phyloP scores from a whole-genome alignment of 2,797 vertebrate species.

The Argya squamiceps region DNA sequence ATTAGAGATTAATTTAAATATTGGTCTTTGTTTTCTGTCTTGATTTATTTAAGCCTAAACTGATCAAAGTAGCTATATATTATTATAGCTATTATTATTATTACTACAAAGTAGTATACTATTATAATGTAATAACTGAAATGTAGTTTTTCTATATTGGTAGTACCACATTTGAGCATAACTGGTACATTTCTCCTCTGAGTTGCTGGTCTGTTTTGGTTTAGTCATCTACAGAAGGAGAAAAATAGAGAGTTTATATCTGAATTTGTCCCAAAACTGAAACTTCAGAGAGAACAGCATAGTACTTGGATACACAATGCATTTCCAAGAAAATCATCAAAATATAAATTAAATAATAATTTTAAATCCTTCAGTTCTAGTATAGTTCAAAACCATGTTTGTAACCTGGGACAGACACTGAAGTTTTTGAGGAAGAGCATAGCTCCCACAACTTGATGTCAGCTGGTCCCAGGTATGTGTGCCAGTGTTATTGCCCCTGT shows the following conservation, averaged over 20 bases:
- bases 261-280: background rate
- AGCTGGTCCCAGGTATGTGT: background rate
- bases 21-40: background rate
- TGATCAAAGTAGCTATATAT: background rate
- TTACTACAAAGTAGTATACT: background rate
- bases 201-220: background rate
- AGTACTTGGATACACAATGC: background rate
- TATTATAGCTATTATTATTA: too few species aligned
- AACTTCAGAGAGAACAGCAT: background rate
- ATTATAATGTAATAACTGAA: background rate
- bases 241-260: background rate
- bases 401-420: background rate
- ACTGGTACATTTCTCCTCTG: background rate
- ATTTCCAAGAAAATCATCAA: background rate
- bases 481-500: background rate
- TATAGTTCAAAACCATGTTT: background rate
- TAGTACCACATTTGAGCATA: background rate
- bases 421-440: background rate
- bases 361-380: accelerated
- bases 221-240: background rate
- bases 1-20: background rate
- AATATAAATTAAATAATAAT: background rate
- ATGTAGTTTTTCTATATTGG: background rate
- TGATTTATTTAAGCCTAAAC: background rate
- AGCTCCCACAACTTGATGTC: background rate